Evolutionary conservation across 2,113 vertebrate genomes (phyloP), one percentile per base, ranked within the genome.

Genomic region (Sula dactylatra): DNA sequence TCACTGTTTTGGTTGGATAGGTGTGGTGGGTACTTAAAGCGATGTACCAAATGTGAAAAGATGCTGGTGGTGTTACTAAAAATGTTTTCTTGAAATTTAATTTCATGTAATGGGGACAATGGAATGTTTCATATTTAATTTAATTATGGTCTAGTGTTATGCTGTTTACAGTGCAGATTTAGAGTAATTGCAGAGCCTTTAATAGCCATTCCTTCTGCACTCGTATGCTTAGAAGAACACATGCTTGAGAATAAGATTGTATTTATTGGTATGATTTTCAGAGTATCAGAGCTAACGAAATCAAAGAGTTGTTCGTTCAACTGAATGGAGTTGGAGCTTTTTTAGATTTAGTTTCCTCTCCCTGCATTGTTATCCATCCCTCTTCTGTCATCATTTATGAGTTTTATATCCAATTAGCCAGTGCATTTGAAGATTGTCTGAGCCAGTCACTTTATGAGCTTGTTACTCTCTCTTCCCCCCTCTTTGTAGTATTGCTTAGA

Each of bases 91-190:
- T 74, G 65, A 84, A 72, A 90, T 65, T 89, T 26, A 71, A 81
- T 88, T 87, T 87, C 10, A 31, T 89, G 56, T 96, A 72, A 85
- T 58, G 82, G 82, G 62, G 71, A 78, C 86, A 74, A 55, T 88
- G 58, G 91, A 84, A 50, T 82, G 70, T 85, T 94, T 81, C 8
- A 4, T 76, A 15, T 71, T 88, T 87, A 76, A 90, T 96, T 96
- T 92, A 94, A 70, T 90, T 78, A 90, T 79, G 73, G 16, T 44
- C 62, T 86, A 58, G 31, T 70, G 64, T 86, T 93, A 69, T 1
- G 32, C 82, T 72, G 73, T 89, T 87, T 89, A 88, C 74, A 79
- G 69, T 90, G 85, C 47, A 96, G 86, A 82, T 92, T 76, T 77
- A 91, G 90, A 94, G 77, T 73, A 94, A 92, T 66, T 77, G 82